phyloP scores from a whole-genome alignment of 2,113 vertebrate species.

The Rhynchomys soricoides region DNA sequence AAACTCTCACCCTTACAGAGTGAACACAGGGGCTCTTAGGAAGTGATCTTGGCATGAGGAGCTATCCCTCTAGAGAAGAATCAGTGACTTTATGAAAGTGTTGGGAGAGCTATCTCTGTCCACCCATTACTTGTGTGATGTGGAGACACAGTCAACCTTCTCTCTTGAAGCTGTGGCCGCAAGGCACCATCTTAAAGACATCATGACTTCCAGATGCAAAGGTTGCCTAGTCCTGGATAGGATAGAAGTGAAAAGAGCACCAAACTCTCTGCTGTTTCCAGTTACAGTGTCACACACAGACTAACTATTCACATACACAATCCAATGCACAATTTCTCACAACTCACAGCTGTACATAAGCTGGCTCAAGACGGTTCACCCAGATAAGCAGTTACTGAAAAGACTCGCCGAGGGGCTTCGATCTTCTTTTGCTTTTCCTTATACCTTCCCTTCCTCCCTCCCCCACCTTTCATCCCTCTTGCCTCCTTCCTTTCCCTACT shows the following conservation, averaged over 20 bases:
- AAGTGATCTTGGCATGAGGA: background rate
- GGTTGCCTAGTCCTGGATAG: background rate
- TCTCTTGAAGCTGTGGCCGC: background rate
- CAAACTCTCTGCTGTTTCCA: background rate
- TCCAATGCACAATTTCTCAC: background rate
- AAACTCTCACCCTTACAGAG: background rate
- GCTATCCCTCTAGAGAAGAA: background rate
- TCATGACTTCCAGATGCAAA: background rate
- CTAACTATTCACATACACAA: background rate
- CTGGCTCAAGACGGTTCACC: background rate
- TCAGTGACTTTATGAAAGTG: background rate
- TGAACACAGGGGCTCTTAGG: background rate
- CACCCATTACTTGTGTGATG: background rate
- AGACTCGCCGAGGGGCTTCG: too few species aligned
- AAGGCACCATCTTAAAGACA: background rate
- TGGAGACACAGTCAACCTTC: background rate
- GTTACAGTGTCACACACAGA: background rate
- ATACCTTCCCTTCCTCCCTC: rapidly evolving
- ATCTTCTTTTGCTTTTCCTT: too few species aligned
- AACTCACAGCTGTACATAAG: background rate
- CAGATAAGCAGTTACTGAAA: background rate
- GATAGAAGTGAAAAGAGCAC: background rate
- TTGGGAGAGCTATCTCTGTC: background rate
- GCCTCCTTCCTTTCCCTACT: background rate
- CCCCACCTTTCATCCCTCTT: too few species aligned